Conservation (phyloP, 1,140 invertebrate species). For the Andrena cerasifolii region DNA sequence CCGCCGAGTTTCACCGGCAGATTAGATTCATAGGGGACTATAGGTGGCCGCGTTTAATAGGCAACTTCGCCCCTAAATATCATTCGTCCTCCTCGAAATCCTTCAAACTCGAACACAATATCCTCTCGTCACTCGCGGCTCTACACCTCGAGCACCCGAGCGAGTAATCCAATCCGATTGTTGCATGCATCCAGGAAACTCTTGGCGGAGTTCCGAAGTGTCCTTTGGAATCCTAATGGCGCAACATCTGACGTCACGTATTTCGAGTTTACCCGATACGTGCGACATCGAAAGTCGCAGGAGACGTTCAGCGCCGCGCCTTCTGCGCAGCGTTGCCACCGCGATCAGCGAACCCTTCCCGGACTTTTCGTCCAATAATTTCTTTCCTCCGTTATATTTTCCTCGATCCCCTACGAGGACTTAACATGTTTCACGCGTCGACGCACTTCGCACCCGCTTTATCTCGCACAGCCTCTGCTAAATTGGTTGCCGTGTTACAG, state of each 20-base stretch:
- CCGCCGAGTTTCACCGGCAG: constrained; percentile 1
- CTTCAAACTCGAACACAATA: constrained; percentile 65
- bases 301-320: too few species aligned
- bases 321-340: too few species aligned
- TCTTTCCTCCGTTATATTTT: too few species aligned
- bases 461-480: too few species aligned
- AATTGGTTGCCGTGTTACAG: too few species aligned
- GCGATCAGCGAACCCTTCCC: not conserved
- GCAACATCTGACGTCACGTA: constrained; percentile 59
- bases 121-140: constrained; percentile 53
- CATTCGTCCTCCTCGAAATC: constrained; percentile 51
- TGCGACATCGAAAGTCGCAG: not conserved
- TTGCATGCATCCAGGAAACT: constrained; percentile 62
- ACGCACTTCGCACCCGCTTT: too few species aligned
- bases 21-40: constrained; percentile 33
- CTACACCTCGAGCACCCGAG: constrained; percentile 51
- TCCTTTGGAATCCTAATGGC: constrained; percentile 47
- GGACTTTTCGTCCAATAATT: too few species aligned
- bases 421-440: too few species aligned
- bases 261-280: constrained; percentile 57
- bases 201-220: constrained; percentile 65
- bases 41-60: constrained; percentile 33
- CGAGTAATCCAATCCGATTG: constrained; percentile 65
- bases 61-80: constrained; percentile 53
- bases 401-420: too few species aligned